Evolutionary conservation across 1,140 invertebrate genomes (phyloP).

Genomic region (Drosophila pectinifera): DNA sequence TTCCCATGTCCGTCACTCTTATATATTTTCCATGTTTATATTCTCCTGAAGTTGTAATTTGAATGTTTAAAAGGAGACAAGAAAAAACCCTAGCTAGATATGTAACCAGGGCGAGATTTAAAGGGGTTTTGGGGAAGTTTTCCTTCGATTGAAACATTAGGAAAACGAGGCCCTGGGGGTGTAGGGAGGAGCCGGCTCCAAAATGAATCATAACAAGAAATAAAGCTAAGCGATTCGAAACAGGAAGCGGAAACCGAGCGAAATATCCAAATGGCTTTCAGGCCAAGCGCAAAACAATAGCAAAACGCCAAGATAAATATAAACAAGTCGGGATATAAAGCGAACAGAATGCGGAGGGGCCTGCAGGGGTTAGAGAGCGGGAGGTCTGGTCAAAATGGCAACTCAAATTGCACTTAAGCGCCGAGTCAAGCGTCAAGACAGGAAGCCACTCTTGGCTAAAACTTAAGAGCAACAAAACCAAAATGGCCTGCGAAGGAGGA

Average conservation of each 20-base stretch:
- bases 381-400: conserved; percentile 68
- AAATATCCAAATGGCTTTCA: conserved; percentile 62
- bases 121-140: neutral
- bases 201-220: conserved; percentile 30
- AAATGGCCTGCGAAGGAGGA: neutral
- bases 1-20: neutral
- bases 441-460: conserved; percentile 72
- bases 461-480: conserved; percentile 47
- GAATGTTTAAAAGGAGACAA: conserved; percentile 30
- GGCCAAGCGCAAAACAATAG: conserved; percentile 57
- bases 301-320: conserved; percentile 52
- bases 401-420: conserved; percentile 81
- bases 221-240: conserved; percentile 49
- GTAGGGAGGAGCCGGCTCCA: conserved; percentile 8
- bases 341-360: conserved; percentile 6
- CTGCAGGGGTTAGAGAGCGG: neutral
- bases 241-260: conserved; percentile 75
- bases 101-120: conserved; percentile 51
- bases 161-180: conserved; percentile 6
- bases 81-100: conserved; percentile 64
- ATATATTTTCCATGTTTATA: neutral
- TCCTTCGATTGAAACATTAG: conserved; percentile 53
- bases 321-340: conserved; percentile 12
- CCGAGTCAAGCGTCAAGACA: conserved; percentile 80
- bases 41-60: conserved; percentile 67